Conservation (phyloP, 2,888 invertebrate species). For the Troides helena region DNA sequence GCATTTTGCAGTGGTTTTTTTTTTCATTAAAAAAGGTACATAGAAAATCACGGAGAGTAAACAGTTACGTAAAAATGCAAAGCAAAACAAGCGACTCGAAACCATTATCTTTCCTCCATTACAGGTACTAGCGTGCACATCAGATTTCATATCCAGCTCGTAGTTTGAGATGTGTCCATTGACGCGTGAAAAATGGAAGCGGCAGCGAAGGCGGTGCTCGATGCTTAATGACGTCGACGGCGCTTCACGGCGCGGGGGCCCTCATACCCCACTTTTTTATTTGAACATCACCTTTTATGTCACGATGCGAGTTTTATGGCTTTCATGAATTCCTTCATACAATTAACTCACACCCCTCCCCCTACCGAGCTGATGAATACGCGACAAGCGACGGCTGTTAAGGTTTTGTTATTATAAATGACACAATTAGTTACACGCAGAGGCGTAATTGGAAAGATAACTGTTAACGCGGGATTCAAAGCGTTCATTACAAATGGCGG, state of each 20-base stretch:
- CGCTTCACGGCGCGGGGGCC: conserved; percentile 45
- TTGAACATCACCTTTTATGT: conserved; percentile 70
- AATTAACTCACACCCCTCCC: conserved; percentile 63
- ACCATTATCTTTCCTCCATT: conserved; percentile 24
- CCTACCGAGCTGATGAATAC: conserved; percentile 48
- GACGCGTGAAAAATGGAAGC: conserved; percentile 34
- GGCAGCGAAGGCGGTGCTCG: conserved; percentile 45
- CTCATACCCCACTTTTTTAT: conserved; percentile 62
- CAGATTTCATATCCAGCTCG: conserved; percentile 44
- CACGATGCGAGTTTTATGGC: conserved; percentile 70
- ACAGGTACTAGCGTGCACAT: conserved; percentile 50
- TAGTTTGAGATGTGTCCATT: conserved; percentile 26
- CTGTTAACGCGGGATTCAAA: conserved; percentile 35
- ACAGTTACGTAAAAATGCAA: neutral
- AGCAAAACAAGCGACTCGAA: conserved; percentile 18
- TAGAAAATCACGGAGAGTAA: neutral
- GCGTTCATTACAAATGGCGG: conserved; percentile 15
- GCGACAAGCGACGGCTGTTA: conserved; percentile 52
- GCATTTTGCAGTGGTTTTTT: neutral
- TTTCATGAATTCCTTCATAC: conserved; percentile 71
- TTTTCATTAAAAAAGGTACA: neutral
- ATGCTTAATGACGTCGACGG: conserved; percentile 54
- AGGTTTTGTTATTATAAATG: conserved; percentile 61
- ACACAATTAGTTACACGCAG: conserved; percentile 62
- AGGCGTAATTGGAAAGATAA: conserved; percentile 50